A percentile compares a stretch with the other conserved stretches of the same genome.
These are phyloP conservation scores for Phocoena sinus DNA, from an alignment of 2,113 vertebrate species.

Conservation along the genomic window DNA sequence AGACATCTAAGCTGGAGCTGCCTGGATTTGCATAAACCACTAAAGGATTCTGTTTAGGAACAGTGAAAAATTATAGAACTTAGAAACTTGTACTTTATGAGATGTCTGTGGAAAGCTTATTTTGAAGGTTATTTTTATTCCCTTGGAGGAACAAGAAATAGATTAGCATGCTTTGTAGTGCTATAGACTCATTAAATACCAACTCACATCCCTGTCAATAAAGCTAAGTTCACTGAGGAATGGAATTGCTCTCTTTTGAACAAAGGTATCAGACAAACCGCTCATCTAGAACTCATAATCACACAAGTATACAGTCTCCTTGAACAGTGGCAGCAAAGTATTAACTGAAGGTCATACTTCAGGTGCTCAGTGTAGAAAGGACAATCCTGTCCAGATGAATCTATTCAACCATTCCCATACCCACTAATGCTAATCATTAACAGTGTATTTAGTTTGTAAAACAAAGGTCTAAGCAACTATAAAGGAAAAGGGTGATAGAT, in stretches of 20 bases:
- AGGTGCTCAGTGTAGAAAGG: neutral
- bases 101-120: neutral
- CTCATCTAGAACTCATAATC: neutral
- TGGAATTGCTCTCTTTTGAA: conserved; percentile 2
- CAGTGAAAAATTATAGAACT: neutral
- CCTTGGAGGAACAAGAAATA: conserved; percentile 19
- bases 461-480: neutral
- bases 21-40: conserved; percentile 22
- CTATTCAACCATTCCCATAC: neutral
- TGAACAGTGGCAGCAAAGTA: neutral
- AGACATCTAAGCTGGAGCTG: neutral
- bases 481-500: neutral
- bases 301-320: neutral
- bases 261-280: neutral
- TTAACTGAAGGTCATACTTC: neutral
- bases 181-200: neutral
- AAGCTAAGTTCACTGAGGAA: neutral
- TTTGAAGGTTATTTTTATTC: conserved; percentile 23
- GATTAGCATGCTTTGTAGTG: neutral
- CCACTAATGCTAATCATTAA: neutral
- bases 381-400: neutral
- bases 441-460: neutral
- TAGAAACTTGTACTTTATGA: conserved; percentile 24
- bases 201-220: neutral
- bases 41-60: neutral